Percentiles rank a stretch among this genome's conserved stretches.
Conservation (phyloP, 2,888 invertebrate genomes). For the Anaspis maculata region DNA sequence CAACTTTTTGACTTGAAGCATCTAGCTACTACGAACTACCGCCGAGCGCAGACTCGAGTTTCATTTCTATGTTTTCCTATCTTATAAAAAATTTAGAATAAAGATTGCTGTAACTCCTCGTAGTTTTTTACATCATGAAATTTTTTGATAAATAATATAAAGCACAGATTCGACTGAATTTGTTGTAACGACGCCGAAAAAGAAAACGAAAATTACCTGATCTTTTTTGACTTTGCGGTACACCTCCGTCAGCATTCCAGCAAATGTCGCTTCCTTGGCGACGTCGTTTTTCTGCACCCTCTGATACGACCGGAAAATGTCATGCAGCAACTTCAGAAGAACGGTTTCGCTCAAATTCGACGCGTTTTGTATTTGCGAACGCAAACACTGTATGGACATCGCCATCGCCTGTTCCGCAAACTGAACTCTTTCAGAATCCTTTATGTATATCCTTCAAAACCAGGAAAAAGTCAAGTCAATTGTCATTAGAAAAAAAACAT, state of each 20-base stretch:
- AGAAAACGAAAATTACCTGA: conserved; percentile 45
- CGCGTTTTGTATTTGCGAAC: conserved; percentile 50
- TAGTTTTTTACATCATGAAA: too few species aligned
- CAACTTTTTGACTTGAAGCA: too few species aligned
- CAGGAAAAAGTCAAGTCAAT: conserved; percentile 1
- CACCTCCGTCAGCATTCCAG: conserved; percentile 58
- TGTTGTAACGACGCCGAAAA: too few species aligned
- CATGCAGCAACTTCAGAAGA: conserved; percentile 44
- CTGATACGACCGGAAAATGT: conserved; percentile 60
- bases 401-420: conserved; percentile 72
- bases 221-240: conserved; percentile 57
- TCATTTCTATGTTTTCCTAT: too few species aligned
- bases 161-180: too few species aligned
- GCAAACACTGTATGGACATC: conserved; percentile 61
- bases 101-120: too few species aligned
- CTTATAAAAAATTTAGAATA: too few species aligned
- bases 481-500: conserved; percentile 3
- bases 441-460: conserved; percentile 62
- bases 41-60: too few species aligned
- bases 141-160: too few species aligned
- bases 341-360: conserved; percentile 33
- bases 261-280: conserved; percentile 52
- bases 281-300: conserved; percentile 56
- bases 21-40: too few species aligned
- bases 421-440: conserved; percentile 75